These are phyloP conservation scores for Drosophila willistoni DNA, from an alignment of 1,140 invertebrate genomes.

Conservation along the genomic window DNA sequence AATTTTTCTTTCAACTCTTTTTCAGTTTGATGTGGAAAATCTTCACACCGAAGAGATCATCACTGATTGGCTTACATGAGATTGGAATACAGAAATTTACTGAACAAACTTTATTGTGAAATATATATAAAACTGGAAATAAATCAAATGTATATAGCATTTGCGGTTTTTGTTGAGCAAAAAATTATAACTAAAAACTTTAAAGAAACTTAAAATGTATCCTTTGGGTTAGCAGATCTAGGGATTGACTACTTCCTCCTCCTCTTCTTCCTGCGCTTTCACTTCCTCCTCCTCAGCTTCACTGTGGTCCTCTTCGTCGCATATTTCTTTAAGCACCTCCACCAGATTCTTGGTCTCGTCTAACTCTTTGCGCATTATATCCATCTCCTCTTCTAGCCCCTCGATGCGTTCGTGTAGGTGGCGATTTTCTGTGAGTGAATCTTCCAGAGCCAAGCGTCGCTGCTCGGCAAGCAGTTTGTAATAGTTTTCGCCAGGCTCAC, in stretches of 20 bases:
- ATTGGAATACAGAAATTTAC: conserved; percentile 19
- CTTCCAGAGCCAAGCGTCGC: conserved; percentile 85
- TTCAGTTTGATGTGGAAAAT: conserved; percentile 70
- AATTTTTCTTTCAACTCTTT: conserved; percentile 6
- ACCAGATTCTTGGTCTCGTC: conserved; percentile 86
- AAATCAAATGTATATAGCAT: conserved; percentile 46
- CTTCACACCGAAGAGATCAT: conserved; percentile 76
- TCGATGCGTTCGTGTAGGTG: conserved; percentile 84
- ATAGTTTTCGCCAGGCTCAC: conserved; percentile 86
- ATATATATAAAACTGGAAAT: conserved; percentile 49
- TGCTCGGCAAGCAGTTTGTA: conserved; percentile 87
- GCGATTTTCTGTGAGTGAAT: conserved; percentile 86
- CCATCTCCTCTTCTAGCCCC: conserved; percentile 86
- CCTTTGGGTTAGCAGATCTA: conserved; percentile 7
- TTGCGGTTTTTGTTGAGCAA: conserved; percentile 43
- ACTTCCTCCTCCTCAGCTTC: conserved; percentile 39
- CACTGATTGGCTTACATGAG: conserved; percentile 72
- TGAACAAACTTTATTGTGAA: conserved; percentile 59
- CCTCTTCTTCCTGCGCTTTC: conserved; percentile 31
- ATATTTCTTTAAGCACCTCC: conserved; percentile 86
- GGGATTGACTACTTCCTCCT: conserved; percentile 25
- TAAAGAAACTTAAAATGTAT: conserved; percentile 51
- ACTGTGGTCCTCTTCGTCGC: conserved; percentile 64
- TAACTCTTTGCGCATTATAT: conserved; percentile 86
- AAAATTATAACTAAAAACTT: conserved; percentile 51